Evolutionary conservation across 2,797 vertebrate species (phyloP).

Genomic region (Pangasius macronema): DNA sequence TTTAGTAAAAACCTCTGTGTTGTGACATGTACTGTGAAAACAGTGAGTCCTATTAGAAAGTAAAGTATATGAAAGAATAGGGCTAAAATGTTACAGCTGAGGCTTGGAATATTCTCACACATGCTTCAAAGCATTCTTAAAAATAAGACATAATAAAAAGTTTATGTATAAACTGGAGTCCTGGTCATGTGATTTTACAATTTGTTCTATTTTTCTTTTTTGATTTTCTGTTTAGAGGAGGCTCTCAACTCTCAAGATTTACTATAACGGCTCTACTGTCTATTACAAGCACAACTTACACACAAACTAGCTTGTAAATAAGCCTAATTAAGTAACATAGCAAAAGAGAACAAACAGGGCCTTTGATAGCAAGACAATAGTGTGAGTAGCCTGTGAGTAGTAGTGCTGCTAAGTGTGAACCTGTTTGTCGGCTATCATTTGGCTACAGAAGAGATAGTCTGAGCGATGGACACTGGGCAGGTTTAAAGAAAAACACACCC

Average conservation of each 20-base stretch:
- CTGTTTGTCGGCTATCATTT: slow-evolving; percentile 27
- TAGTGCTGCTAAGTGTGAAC: slow-evolving; percentile 28
- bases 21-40: not conserved
- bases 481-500: slow-evolving; percentile 41
- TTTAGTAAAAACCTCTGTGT: not conserved
- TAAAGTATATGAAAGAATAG: not conserved
- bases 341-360: slow-evolving; percentile 1
- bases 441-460: not conserved
- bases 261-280: slow-evolving; percentile 19
- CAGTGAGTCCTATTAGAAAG: not conserved
- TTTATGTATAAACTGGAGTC: not conserved
- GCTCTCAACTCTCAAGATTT: slow-evolving; percentile 13
- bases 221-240: slow-evolving; percentile 10
- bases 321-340: not conserved
- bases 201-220: not conserved
- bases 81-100: not conserved
- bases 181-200: not conserved
- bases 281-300: not conserved
- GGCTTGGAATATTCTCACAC: not conserved
- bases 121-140: not conserved
- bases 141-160: not conserved
- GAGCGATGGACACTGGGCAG: not conserved
- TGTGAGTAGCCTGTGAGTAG: not conserved
- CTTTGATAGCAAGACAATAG: slow-evolving; percentile 28
- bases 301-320: not conserved